Percentiles rank a stretch among this genome's conserved stretches.
Conservation (phyloP, 2,113 vertebrate species). For the Rynchops niger region DNA sequence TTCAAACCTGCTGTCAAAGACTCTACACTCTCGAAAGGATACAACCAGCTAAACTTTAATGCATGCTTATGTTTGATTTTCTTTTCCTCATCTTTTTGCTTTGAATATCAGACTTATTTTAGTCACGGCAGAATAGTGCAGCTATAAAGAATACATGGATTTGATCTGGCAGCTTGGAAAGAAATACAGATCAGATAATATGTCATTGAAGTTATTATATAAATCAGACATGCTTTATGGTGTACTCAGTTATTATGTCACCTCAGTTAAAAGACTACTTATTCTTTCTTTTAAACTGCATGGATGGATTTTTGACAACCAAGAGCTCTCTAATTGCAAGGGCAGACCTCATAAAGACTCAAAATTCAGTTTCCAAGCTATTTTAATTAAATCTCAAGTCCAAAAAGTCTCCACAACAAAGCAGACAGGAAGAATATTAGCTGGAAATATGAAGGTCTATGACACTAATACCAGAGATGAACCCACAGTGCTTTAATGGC, state of each 20-base stretch:
- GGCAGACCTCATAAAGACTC: constrained; percentile 21
- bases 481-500: background rate
- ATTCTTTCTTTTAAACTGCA: constrained; percentile 50
- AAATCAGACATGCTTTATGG: constrained; percentile 27
- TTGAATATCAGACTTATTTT: background rate
- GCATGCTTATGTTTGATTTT: background rate
- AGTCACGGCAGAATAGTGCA: background rate
- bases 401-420: constrained; percentile 50
- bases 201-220: constrained; percentile 8
- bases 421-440: constrained; percentile 51
- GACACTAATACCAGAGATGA: constrained; percentile 32
- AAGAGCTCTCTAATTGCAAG: constrained; percentile 18
- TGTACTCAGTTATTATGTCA: background rate
- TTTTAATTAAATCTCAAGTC: constrained; percentile 43
- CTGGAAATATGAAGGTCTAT: constrained; percentile 38
- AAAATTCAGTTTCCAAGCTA: constrained; percentile 41
- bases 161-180: background rate
- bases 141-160: background rate
- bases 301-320: constrained; percentile 18
- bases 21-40: background rate
- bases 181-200: background rate
- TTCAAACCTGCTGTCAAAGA: background rate
- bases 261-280: background rate
- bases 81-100: background rate
- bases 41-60: background rate